Base-by-base conservation (phyloP, 2,888 invertebrate species). In the Eupithecia inturbata region DNA sequence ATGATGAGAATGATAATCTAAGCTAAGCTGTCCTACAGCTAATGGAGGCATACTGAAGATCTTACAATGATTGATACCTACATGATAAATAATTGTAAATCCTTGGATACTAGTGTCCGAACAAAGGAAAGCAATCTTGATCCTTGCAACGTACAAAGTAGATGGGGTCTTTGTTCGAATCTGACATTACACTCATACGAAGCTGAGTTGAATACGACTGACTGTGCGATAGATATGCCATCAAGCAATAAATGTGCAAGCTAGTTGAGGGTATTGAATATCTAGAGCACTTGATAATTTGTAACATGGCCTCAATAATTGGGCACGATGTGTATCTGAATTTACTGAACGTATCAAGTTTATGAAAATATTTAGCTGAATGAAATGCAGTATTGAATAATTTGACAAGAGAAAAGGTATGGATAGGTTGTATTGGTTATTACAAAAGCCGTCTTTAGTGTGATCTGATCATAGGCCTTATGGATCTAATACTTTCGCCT, bases 261-360 rank as follows among this genome's bases (percentile, higher is more conserved):
- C 22, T 53, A 73, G 71, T 73, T 73, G 75, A 62, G 62, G 39
- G 70, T 68, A 70, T 67, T 72, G 67, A 70, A 69, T 68, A 73
- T 67, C 71, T 76, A 71, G 73, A 66, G 31, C 76, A 76, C 71
- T 72, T 63, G 63, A 67, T 63, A 68, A 63, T 70, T 70, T 26
- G 66, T 71, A 63, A n/a, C 64, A 39, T 70, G 70, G 33, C 68
- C 70, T 70, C 68, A 75, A 75, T 75, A 63, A n/a, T 63, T n/a
- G 63, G n/a, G 63, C n/a, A 33, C 63, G 53, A 57, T 26, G 22
- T 57, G 12, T 22, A 26, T 57, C 22, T 57, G 57, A 53, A 22
- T 22, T 22, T 22, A 53, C 53, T 12, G 53, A 12, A 26, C 9
- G 57, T 57, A 57, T 62, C 36, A 36, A 31, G 16, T 62, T 31